Conservation (phyloP, 2,113 vertebrate genomes). For the Clarias macrocephalus region DNA sequence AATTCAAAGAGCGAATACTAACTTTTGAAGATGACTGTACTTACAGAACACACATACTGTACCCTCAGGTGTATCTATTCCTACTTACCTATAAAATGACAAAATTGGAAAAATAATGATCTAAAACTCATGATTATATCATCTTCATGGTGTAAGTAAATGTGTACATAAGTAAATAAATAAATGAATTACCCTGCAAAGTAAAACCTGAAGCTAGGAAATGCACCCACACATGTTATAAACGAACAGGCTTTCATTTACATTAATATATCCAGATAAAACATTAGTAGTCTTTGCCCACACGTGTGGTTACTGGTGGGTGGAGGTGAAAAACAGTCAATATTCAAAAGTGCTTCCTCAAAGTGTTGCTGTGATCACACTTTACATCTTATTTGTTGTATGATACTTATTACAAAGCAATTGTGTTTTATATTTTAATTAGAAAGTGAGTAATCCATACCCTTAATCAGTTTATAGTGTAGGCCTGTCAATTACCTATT, state of each 20-base stretch:
- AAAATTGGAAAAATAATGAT: background rate
- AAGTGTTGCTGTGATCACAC: background rate
- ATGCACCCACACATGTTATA: slow-evolving; percentile 9
- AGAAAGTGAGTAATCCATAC: background rate
- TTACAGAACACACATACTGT: no score
- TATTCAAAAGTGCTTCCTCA: background rate
- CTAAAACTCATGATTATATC: background rate
- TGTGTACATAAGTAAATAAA: background rate
- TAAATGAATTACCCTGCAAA: slow-evolving; percentile 1
- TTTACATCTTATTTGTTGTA: background rate
- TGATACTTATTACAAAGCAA: slow-evolving; percentile 3
- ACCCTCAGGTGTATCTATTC: background rate
- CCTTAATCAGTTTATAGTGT: background rate
- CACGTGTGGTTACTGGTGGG: slow-evolving; percentile 9
- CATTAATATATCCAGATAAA: slow-evolving; percentile 23
- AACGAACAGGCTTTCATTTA: slow-evolving; percentile 22
- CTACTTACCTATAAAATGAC: background rate
- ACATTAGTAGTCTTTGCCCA: slow-evolving; percentile 24
- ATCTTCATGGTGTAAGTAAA: background rate
- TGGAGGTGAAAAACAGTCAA: background rate
- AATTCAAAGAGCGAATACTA: no score
- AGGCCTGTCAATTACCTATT: background rate
- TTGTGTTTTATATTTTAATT: background rate
- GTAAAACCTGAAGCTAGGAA: background rate
- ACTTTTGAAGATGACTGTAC: no score